Evolutionary conservation across 2,797 vertebrate species (phyloP), one percentile per base, ranked within the genome.

Genomic region (Gobio occitaniae): DNA sequence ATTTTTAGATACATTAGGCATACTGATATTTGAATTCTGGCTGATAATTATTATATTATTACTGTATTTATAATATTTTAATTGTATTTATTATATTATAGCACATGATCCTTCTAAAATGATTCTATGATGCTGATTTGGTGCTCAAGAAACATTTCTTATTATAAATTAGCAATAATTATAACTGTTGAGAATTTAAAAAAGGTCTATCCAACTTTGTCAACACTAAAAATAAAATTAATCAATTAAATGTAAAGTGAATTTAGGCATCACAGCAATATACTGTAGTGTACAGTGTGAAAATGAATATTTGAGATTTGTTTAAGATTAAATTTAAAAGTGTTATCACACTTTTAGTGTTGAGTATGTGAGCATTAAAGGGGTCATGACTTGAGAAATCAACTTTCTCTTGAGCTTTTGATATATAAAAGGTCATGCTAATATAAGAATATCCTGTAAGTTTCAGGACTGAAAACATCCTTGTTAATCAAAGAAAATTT

Each of bases 1-100:
- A 80, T 87, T 83, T 83, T 83, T 36, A 80, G 65, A 82, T 16
- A 36, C 80, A 56, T 81, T 41, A 65, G 25, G n/a, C 17, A 50
- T 50, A 12, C 4, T 38, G 47, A 74, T 19, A 74, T 52, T 52
- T 11, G 0, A 6, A 6, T 52, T 74, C 10, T 74, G 4, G 16
- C 8, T 6, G n/a, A 29, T 41, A 36, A 16, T 59, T 9, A 21
- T 76, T 52, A 29, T 32, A 4, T 29, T 72, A 72, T 52, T n/a
- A 50, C 1, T 52, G 47, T 11, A 52, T 52, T 10, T 32, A 32
- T 25, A 61, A 13, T 25, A 25, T 52, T 17, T 17, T 3, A 48
- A 12, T 48, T 48, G 0, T 56, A 56, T 19, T 17, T 54, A 19
- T 21, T 56, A 59, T 59, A 59, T 59, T 59, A 59, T 10, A 10